Base-by-base conservation (phyloP, 1,140 invertebrate genomes). In the Conopomorpha cramerella region DNA sequence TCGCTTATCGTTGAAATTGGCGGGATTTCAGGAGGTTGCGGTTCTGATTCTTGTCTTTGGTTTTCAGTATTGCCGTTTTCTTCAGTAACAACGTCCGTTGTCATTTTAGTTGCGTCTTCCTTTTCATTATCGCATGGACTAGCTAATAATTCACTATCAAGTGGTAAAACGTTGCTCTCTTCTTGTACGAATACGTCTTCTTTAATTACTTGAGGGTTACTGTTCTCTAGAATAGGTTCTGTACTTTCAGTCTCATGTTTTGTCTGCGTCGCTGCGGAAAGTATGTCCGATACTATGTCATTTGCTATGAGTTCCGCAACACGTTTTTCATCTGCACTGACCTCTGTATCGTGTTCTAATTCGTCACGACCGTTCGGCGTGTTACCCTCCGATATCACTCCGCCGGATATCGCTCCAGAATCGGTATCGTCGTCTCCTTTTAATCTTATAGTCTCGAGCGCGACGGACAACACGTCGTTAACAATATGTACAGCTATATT, bases 1-100 rank as follows among this genome's bases (percentile, higher is more conserved):
- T 88, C 86, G 80, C 85, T 87, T 58, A 86, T 85, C 51, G 85
- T 86, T 43, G 85, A 86, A 77, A 88, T 87, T 46, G 85, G 85
- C 58, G 84, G 81, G 45, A 87, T 86, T 76, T 85, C 85, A 48
- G 84, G 81, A 43, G 80, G 77, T 51, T 79, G 80, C 61, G 81
- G 77, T 38, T 67, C 68, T 73, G 58, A 40, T 39, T 63, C 64
- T 34, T 66, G 41, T 55, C 55, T 67, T 46, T 66, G 53, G 39
- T 44, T 56, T 46, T 71, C 67, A 34, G 70, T 72, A 43, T 73
- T 77, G 8, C 55, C 46, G 48, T 66, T 72, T 47, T 77, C 71
- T 46, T 61, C 63, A 4, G 48, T 41, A 16, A 64, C 45, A 25
- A 59, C 56, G 27, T 53, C 54, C 29, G 46, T 49, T 30, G 62